These are phyloP conservation scores for Cerastis leucographa DNA, from an alignment of 2,888 invertebrate species.

Conservation along the genomic window DNA sequence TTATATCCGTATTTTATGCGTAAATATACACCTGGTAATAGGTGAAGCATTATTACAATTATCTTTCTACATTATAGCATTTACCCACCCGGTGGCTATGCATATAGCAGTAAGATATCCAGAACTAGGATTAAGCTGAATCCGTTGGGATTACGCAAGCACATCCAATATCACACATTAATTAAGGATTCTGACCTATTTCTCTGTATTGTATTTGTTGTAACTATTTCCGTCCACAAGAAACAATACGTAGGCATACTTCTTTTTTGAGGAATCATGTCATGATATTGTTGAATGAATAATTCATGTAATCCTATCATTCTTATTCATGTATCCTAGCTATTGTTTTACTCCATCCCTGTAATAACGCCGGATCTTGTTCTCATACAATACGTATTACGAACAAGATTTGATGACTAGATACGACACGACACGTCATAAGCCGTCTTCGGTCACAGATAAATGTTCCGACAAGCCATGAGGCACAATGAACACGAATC, in stretches of 20 bases:
- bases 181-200: conserved; percentile 36
- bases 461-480: conserved; percentile 72
- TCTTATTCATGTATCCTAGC: conserved; percentile 20
- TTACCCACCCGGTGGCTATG: background rate
- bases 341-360: conserved; percentile 34
- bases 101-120: conserved; percentile 15
- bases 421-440: conserved; percentile 65
- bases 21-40: background rate
- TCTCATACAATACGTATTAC: conserved; percentile 41
- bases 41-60: background rate
- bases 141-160: conserved; percentile 44
- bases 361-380: conserved; percentile 11
- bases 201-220: background rate
- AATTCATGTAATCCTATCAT: conserved; percentile 51
- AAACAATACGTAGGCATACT: background rate
- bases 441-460: conserved; percentile 65
- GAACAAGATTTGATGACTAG: conserved; percentile 57
- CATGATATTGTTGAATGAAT: conserved; percentile 27
- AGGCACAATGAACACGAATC: conserved; percentile 71
- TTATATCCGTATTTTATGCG: background rate
- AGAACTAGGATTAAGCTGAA: conserved; percentile 43
- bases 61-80: background rate
- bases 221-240: conserved; percentile 10
- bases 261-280: conserved; percentile 25
- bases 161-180: conserved; percentile 48